Evolutionary conservation across 2,888 invertebrate genomes (phyloP).

Genomic region (Odontothrips loti): DNA sequence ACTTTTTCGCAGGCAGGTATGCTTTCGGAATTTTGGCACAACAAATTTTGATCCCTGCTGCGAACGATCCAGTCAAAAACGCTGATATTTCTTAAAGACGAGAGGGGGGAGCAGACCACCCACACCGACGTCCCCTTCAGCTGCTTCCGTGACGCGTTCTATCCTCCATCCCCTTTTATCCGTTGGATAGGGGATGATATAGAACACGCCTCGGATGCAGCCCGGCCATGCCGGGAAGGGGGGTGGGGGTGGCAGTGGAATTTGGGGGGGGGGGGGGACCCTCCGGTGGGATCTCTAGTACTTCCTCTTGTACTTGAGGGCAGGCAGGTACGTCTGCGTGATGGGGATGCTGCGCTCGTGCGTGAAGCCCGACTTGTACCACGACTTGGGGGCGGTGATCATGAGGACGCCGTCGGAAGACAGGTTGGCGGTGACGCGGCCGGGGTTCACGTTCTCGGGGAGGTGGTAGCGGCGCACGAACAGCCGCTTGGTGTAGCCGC

Average conservation of each 20-base stretch:
- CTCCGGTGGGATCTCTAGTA: too few relatives aligned
- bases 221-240: not conserved
- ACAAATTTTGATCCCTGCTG: too few relatives aligned
- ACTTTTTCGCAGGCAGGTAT: too few relatives aligned
- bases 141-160: too few relatives aligned
- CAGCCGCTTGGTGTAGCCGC: conserved; percentile 43
- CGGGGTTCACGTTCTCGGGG: conserved; percentile 45
- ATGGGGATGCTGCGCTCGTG: conserved; percentile 7
- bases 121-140: too few relatives aligned
- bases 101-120: too few relatives aligned
- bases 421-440: conserved; percentile 44
- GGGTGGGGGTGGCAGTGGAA: not conserved
- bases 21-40: too few relatives aligned
- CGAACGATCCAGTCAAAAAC: too few relatives aligned
- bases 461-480: conserved; percentile 46
- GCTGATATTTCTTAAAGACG: too few relatives aligned
- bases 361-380: conserved; percentile 16
- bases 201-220: too few relatives aligned
- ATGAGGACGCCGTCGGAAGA: conserved; percentile 46
- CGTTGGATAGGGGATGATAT: too few relatives aligned
- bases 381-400: conserved; percentile 43
- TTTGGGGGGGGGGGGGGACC: not conserved
- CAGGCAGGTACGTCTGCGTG: conserved; percentile 19
- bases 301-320: conserved; percentile 22
- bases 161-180: too few relatives aligned